Conservation (phyloP, 2,797 vertebrate genomes). For the Phrynocephalus forsythii region DNA sequence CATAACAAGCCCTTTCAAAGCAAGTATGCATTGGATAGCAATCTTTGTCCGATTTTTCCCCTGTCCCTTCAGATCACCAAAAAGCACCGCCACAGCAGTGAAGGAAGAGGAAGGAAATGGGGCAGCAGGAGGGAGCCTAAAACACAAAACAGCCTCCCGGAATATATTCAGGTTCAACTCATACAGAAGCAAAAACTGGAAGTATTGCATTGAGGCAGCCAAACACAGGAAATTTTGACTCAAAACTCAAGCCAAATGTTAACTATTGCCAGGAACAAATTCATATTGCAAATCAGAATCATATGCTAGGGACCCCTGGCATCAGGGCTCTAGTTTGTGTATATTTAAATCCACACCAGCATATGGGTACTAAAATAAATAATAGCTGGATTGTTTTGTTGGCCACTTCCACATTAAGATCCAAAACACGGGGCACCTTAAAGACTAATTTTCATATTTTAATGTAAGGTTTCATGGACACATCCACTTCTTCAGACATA, state of each 20-base stretch:
- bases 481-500: too few species aligned
- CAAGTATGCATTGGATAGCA: not conserved
- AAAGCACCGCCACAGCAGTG: not conserved
- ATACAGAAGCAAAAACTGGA: conserved; percentile 14
- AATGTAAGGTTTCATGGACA: too few species aligned
- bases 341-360: not conserved
- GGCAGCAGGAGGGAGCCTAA: not conserved
- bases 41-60: not conserved
- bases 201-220: not conserved
- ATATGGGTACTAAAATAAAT: not conserved
- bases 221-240: conserved; percentile 13
- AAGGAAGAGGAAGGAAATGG: not conserved
- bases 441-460: too few species aligned
- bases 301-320: too few species aligned
- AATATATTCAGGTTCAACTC: not conserved
- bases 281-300: conserved; percentile 7
- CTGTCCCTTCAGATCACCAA: not conserved
- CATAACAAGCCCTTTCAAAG: conserved; percentile 7
- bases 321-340: not conserved
- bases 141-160: not conserved
- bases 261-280: conserved; percentile 5
- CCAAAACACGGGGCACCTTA: too few species aligned
- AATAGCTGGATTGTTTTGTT: not conserved
- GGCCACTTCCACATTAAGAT: too few species aligned
- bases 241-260: conserved; percentile 11